Conservation (phyloP, 2,113 vertebrate genomes). For the Gobio gobio region DNA sequence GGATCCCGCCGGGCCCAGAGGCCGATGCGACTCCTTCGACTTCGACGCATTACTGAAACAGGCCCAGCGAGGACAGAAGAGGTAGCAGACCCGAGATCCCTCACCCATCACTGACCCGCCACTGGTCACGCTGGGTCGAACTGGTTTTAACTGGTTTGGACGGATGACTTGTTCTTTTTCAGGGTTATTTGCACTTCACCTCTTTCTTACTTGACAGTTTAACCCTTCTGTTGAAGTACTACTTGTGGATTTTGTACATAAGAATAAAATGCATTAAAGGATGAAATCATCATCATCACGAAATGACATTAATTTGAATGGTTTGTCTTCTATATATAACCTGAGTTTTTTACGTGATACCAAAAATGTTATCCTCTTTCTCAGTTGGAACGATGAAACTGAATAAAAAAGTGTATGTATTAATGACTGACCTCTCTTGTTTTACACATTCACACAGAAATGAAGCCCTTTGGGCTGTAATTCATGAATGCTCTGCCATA, state of each 20-base stretch:
- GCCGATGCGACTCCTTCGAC: slow-evolving; percentile 89
- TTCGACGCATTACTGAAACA: slow-evolving; percentile 96
- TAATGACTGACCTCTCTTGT: not conserved
- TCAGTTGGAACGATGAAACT: not conserved
- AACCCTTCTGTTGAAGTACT: slow-evolving; percentile 23
- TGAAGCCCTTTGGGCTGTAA: too few relatives aligned
- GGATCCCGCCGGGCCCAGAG: slow-evolving; percentile 77
- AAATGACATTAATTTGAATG: slow-evolving; percentile 7
- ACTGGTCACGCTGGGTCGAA: too few relatives aligned
- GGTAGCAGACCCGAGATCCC: slow-evolving; percentile 77
- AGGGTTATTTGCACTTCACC: slow-evolving; percentile 45
- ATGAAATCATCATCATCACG: not conserved
- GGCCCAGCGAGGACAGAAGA: slow-evolving; percentile 88
- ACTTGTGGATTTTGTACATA: slow-evolving; percentile 14
- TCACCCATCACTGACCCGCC: too few relatives aligned
- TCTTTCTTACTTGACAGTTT: not conserved
- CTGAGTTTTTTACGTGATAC: not conserved
- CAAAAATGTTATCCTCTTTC: not conserved
- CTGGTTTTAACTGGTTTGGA: too few relatives aligned
- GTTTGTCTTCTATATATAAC: not conserved
- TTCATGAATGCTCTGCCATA: too few relatives aligned
- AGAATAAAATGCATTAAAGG: slow-evolving; percentile 27
- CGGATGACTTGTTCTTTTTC: not conserved
- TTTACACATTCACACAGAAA: not conserved
- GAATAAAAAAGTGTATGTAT: slow-evolving; percentile 25